Conservation (phyloP, 2,888 invertebrate genomes). For the Dryomyza anilis region DNA sequence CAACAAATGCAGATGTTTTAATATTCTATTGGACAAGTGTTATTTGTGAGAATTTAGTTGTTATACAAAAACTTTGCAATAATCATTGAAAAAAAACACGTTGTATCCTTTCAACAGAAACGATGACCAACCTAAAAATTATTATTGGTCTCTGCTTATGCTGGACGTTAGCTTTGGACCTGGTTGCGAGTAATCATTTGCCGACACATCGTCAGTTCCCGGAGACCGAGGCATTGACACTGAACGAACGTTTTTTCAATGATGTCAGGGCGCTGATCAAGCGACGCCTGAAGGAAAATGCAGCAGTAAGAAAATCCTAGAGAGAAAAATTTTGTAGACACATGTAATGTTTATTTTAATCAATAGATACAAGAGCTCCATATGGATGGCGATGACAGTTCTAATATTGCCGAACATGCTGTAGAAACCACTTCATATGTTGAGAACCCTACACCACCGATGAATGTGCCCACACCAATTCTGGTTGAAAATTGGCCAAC, state of each 20-base stretch:
- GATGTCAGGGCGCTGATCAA: conserved; percentile 64
- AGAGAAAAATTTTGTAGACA: background rate
- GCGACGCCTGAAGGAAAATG: conserved; percentile 55
- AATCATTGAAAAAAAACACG: background rate
- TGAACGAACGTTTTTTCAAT: conserved; percentile 63
- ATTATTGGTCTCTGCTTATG: conserved; percentile 31
- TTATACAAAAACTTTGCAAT: background rate
- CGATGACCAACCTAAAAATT: conserved; percentile 17
- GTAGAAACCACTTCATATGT: background rate
- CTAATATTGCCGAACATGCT: background rate
- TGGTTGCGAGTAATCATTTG: conserved; percentile 43
- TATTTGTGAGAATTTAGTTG: too few species aligned
- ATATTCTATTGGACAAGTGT: too few species aligned
- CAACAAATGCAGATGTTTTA: background rate
- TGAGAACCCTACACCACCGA: conserved; percentile 34
- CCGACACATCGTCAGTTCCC: conserved; percentile 24
- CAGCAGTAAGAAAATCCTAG: conserved; percentile 47
- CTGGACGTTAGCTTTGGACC: conserved; percentile 26
- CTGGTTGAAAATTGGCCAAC: conserved; percentile 72
- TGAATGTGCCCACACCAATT: conserved; percentile 65
- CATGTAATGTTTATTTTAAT: background rate
- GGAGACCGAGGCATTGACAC: conserved; percentile 39
- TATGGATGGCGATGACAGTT: conserved; percentile 36
- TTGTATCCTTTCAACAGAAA: background rate
- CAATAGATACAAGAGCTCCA: conserved; percentile 39